phyloP scores from a whole-genome alignment of 2,113 vertebrate species.

The Oceanodroma tethys region DNA sequence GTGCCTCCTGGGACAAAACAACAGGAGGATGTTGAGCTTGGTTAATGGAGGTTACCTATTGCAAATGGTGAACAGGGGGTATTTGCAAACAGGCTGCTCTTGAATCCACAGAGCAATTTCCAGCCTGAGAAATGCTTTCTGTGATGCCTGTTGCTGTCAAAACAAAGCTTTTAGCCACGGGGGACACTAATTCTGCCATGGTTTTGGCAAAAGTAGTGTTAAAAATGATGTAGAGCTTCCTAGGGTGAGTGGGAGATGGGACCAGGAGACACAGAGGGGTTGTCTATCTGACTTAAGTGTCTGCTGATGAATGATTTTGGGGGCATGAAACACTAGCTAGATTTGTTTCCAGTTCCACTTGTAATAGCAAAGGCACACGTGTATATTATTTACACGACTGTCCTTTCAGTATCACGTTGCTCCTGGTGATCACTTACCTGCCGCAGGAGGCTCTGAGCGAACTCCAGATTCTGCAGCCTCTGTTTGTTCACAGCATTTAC shows the following conservation, averaged over 20 bases:
- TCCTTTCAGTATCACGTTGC: rapidly evolving
- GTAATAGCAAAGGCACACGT: rapidly evolving
- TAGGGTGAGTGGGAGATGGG: neutral
- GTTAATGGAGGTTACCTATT: neutral
- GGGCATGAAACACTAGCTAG: neutral
- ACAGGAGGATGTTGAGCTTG: neutral
- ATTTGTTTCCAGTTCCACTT: neutral
- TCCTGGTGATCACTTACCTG: conserved; percentile 77
- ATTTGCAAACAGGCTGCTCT: neutral
- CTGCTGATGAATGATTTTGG: neutral
- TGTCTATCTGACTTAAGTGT: neutral
- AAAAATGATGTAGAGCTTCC: neutral
- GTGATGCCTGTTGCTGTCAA: neutral
- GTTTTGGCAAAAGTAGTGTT: neutral
- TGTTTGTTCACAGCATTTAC: conserved; percentile 89
- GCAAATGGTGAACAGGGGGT: neutral
- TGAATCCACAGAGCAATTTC: too few species aligned
- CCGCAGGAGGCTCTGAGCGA: conserved; percentile 84
- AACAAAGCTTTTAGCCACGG: neutral
- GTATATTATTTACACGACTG: rapidly evolving
- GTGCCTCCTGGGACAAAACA: neutral
- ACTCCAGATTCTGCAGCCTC: conserved; percentile 89
- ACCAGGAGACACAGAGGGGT: neutral
- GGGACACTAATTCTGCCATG: neutral
- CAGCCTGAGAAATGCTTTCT: neutral